Evolutionary conservation across 2,888 invertebrate species (phyloP), one percentile per base, ranked within the genome.

Genomic region (Bombylius major): DNA sequence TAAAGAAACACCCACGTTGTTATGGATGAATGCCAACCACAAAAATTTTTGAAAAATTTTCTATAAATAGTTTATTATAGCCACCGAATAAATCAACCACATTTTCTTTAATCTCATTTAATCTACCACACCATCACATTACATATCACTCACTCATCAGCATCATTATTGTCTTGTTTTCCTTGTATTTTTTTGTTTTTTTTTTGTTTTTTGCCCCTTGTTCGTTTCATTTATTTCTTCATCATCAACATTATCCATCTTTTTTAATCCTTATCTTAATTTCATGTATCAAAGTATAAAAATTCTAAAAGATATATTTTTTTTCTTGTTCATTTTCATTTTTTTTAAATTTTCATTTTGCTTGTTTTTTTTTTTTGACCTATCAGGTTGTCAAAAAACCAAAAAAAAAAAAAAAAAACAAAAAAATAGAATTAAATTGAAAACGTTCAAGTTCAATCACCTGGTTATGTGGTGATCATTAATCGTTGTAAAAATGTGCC

Each of bases 391-490:
- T 45, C 13, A 54, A 46, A 13, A 14, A 31, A n/a, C n/a, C n/a
- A n/a, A n/a, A n/a, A n/a, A n/a, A n/a, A n/a, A n/a, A n/a, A n/a
- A n/a, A n/a, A n/a, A n/a, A n/a, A n/a, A n/a, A n/a, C 13, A 13
- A 13, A 47, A 23, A 44, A 13, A 11, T 4, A 44, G 13, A 44
- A 23, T 23, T 14, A 23, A 47, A 47, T 23, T 44, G 53, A 33
- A 44, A 54, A 46, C 47, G 14, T 50, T 50, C 49, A 49, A 54
- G 54, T 54, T 54, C 54, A 54, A 54, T 54, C 54, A 54, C 54
- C 54, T 49, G 49, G 32, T 50, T 9, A 34, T 34, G 52, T 47
- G 48, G 39, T 49, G 49, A 54, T 54, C 39, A 42, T 42, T 42
- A 42, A 11, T 42, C 39, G 39, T 42, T 42, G 4, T 11, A 11